Conservation (phyloP, 2,797 vertebrate species). For the Acanthurus leucopareius region DNA sequence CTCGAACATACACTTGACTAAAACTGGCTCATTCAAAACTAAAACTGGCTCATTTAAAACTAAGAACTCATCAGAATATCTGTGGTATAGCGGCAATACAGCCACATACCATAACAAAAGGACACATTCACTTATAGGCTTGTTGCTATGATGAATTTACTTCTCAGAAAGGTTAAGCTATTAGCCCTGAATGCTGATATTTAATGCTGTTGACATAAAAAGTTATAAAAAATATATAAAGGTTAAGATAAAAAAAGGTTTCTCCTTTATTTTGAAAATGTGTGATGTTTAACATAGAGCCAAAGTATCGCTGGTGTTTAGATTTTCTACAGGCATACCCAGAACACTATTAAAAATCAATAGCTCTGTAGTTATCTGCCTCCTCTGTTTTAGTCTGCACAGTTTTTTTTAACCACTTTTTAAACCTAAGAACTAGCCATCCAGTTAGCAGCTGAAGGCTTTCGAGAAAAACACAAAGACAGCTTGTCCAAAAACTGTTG, state of each 20-base stretch:
- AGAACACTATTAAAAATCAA: too few relatives aligned
- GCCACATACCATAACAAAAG: conserved; percentile 8
- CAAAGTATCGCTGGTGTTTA: too few relatives aligned
- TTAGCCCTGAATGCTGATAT: background rate
- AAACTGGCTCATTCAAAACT: conserved; percentile 7
- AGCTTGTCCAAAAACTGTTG: too few relatives aligned
- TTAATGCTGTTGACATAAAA: background rate
- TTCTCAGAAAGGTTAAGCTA: background rate
- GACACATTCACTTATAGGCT: background rate
- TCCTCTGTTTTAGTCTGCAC: too few relatives aligned
- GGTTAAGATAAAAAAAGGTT: background rate
- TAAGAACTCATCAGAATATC: conserved; percentile 4
- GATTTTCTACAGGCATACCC: too few relatives aligned
- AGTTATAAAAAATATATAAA: background rate
- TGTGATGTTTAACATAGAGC: too few relatives aligned
- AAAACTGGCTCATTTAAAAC: conserved; percentile 6
- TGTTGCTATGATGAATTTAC: conserved; percentile 7
- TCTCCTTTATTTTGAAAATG: background rate
- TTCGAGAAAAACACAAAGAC: too few relatives aligned
- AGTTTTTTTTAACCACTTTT: too few relatives aligned
- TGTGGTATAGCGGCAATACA: background rate
- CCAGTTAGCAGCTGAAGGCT: too few relatives aligned
- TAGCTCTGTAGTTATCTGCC: too few relatives aligned
- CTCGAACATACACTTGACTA: background rate
- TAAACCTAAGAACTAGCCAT: too few relatives aligned